phyloP scores from a whole-genome alignment of 2,113 vertebrate species.

The Podiceps cristatus region DNA sequence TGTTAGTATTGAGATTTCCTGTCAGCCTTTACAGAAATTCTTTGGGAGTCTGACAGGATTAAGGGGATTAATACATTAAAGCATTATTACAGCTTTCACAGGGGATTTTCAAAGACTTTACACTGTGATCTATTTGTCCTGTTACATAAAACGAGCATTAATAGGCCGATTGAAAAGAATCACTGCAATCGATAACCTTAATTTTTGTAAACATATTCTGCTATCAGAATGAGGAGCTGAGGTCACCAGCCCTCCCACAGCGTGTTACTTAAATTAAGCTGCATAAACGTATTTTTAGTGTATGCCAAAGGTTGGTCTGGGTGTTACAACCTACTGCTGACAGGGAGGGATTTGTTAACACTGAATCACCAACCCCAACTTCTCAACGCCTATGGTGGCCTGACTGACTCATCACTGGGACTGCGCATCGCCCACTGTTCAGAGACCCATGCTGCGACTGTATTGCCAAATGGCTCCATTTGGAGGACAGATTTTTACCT shows the following conservation, averaged over 20 bases:
- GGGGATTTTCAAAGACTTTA: conserved; percentile 81
- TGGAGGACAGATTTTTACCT: not conserved
- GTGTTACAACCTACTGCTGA: not conserved
- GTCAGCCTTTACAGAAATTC: conserved; percentile 71
- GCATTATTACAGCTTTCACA: conserved; percentile 77
- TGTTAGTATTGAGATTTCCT: conserved; percentile 47
- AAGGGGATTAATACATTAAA: conserved; percentile 82
- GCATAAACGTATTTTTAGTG: conserved; percentile 1
- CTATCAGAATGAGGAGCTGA: not conserved
- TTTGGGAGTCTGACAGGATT: conserved; percentile 80
- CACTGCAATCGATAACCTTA: conserved; percentile 73
- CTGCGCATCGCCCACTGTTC: not conserved
- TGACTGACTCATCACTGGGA: not conserved
- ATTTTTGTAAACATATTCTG: conserved; percentile 70
- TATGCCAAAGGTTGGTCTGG: not conserved
- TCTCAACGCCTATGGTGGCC: not conserved
- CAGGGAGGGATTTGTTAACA: not conserved
- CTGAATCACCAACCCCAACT: not conserved
- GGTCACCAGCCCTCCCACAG: conserved; percentile 43
- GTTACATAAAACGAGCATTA: conserved; percentile 76
- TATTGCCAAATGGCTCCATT: not conserved
- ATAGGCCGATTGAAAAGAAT: conserved; percentile 66
- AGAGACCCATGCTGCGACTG: fast-evolving
- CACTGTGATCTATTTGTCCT: conserved; percentile 80
- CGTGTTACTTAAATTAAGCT: not conserved